These are phyloP conservation scores for Oreochromis aureus DNA, from an alignment of 2,113 vertebrate genomes.

Conservation along the genomic window DNA sequence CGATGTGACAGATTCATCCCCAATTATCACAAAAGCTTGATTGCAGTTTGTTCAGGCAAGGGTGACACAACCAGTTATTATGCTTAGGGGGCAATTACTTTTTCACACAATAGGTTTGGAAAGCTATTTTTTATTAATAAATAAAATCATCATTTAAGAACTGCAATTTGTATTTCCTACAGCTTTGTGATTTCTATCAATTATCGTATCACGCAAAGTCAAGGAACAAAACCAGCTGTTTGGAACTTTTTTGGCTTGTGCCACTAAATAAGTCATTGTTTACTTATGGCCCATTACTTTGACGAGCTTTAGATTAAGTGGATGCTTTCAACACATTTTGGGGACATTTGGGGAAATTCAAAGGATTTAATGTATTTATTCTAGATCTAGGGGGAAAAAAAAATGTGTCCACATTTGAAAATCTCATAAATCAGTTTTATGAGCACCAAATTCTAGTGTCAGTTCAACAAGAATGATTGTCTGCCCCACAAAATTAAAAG, in stretches of 20 bases:
- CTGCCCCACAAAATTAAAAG: background rate
- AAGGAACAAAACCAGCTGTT: background rate
- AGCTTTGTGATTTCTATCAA: background rate
- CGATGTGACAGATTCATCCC: rapidly evolving
- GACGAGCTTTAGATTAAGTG: background rate
- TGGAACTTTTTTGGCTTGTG: background rate
- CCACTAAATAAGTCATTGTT: background rate
- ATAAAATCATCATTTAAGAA: rapidly evolving
- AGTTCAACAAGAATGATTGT: background rate
- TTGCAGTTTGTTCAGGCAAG: background rate
- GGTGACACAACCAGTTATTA: background rate
- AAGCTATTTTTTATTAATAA: background rate
- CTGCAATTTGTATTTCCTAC: background rate
- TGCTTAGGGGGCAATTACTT: background rate
- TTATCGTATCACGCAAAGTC: background rate
- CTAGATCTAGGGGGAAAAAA: background rate
- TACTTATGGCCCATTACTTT: background rate
- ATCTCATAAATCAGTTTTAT: background rate
- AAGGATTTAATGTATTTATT: background rate
- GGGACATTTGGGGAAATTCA: background rate
- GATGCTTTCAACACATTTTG: background rate
- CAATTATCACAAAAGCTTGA: background rate
- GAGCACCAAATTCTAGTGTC: background rate
- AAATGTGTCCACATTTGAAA: background rate
- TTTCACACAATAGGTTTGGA: background rate